Evolutionary conservation across 23 tunicate species (phyloP).

Genomic region (Trididemnum miniatum): DNA sequence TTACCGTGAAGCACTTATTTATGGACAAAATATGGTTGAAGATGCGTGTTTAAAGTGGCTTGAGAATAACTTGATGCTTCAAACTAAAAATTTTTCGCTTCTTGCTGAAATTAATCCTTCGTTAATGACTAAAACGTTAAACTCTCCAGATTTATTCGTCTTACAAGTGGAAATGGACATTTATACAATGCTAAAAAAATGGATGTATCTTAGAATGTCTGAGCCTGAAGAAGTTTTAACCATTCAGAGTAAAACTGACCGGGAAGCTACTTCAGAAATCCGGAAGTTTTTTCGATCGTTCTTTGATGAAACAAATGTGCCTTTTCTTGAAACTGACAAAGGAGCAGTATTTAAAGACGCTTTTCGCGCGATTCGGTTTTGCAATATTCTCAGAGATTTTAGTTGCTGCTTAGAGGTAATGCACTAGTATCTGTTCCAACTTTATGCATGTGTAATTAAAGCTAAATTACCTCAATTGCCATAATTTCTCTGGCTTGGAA

Average conservation of each 20-base stretch:
- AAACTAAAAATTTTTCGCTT: conserved; percentile 6
- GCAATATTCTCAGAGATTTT: conserved; percentile 86
- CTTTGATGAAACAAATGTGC: conserved; percentile 5
- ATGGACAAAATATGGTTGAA: conserved; percentile 82
- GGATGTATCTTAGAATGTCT: conserved; percentile 60
- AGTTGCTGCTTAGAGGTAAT: conserved; percentile 68
- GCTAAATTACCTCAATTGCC: too few relatives aligned
- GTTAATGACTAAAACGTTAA: conserved; percentile 58
- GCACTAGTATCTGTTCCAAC: too few relatives aligned
- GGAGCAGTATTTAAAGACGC: conserved; percentile 44
- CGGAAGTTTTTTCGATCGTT: conserved; percentile 34
- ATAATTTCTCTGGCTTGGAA: too few relatives aligned
- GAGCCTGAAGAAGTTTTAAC: not conserved
- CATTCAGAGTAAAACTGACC: not conserved
- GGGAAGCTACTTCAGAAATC: conserved; percentile 22
- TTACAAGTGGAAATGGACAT: conserved; percentile 99
- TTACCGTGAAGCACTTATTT: conserved; percentile 66
- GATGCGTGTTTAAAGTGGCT: conserved; percentile 77
- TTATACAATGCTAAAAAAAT: conserved; percentile 85
- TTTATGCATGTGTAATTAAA: too few relatives aligned
- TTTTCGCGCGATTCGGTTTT: conserved; percentile 70
- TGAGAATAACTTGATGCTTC: conserved; percentile 87
- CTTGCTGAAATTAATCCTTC: conserved; percentile 51
- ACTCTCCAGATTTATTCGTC: conserved; percentile 80
- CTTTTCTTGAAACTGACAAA: conserved; percentile 47